Evolutionary conservation across 2,888 invertebrate genomes (phyloP).

Genomic region (Drosophila lacicola): DNA sequence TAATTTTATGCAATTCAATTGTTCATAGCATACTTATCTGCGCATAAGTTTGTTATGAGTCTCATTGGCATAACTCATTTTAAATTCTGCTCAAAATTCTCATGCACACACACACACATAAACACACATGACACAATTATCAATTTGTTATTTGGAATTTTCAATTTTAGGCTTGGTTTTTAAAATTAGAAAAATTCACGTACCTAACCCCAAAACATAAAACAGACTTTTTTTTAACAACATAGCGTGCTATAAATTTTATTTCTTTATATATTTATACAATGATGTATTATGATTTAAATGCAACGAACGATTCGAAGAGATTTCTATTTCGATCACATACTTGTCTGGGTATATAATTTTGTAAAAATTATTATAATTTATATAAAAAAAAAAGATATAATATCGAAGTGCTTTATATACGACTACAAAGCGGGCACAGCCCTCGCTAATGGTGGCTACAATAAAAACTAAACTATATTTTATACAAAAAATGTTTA

Average conservation of each 20-base stretch:
- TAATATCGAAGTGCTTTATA: constrained; percentile 48
- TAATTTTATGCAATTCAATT: constrained; percentile 9
- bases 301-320: constrained; percentile 58
- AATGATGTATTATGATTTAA: constrained; percentile 38
- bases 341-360: constrained; percentile 35
- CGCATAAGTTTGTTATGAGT: constrained; percentile 59
- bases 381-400: constrained; percentile 18
- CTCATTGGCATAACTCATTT: constrained; percentile 22
- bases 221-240: constrained; percentile 32
- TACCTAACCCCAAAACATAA: constrained; percentile 28
- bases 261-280: constrained; percentile 21
- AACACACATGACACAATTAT: background rate
- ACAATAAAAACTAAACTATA: constrained; percentile 63
- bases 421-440: constrained; percentile 37
- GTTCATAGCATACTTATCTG: constrained; percentile 61
- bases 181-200: constrained; percentile 83
- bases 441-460: constrained; percentile 49
- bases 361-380: constrained; percentile 54
- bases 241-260: constrained; percentile 56
- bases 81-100: constrained; percentile 13
- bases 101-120: background rate
- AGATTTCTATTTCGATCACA: constrained; percentile 31
- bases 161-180: constrained; percentile 83
- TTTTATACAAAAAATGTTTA: constrained; percentile 22
- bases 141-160: constrained; percentile 72